phyloP scores from a whole-genome alignment of 2,888 invertebrate genomes.

The Polyommatus iphigenia region DNA sequence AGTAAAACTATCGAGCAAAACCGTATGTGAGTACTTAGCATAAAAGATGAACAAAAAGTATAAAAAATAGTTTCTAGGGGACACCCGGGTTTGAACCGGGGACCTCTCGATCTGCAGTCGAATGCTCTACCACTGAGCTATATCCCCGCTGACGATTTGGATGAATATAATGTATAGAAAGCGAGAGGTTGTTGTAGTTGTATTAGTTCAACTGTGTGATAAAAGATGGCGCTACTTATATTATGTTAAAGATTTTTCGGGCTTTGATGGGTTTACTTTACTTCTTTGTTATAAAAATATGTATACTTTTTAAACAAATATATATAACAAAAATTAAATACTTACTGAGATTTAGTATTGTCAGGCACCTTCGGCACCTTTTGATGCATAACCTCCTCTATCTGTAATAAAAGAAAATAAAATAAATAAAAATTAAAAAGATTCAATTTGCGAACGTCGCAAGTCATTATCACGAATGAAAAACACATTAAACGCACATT shows the following conservation, averaged over 20 bases:
- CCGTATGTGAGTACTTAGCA: too few relatives aligned
- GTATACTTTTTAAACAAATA: background rate
- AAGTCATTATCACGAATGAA: background rate
- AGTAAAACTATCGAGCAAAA: too few relatives aligned
- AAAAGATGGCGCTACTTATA: slow-evolving; percentile 57
- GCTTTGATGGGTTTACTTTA: background rate
- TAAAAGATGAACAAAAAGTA: slow-evolving; percentile 44
- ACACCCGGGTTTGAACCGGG: slow-evolving; percentile 79
- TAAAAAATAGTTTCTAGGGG: slow-evolving; percentile 55
- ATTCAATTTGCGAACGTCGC: background rate
- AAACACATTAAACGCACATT: slow-evolving; percentile 29
- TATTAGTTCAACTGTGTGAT: slow-evolving; percentile 34
- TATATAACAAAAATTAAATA: slow-evolving; percentile 37
- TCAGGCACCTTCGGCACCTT: slow-evolving; percentile 74
- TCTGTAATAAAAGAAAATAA: slow-evolving; percentile 54
- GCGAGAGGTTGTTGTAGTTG: background rate
- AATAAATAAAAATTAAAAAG: slow-evolving; percentile 30
- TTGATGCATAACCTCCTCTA: slow-evolving; percentile 79
- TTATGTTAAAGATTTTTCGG: background rate
- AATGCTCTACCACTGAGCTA: slow-evolving; percentile 80
- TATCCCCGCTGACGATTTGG: slow-evolving; percentile 52
- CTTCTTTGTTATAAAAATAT: background rate
- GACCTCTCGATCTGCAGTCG: slow-evolving; percentile 79
- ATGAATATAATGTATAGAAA: slow-evolving; percentile 43
- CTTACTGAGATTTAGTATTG: slow-evolving; percentile 65